Evolutionary conservation across 2,888 invertebrate species (phyloP), one percentile per base, ranked within the genome.

Genomic region (Leptopterna dolabrata): DNA sequence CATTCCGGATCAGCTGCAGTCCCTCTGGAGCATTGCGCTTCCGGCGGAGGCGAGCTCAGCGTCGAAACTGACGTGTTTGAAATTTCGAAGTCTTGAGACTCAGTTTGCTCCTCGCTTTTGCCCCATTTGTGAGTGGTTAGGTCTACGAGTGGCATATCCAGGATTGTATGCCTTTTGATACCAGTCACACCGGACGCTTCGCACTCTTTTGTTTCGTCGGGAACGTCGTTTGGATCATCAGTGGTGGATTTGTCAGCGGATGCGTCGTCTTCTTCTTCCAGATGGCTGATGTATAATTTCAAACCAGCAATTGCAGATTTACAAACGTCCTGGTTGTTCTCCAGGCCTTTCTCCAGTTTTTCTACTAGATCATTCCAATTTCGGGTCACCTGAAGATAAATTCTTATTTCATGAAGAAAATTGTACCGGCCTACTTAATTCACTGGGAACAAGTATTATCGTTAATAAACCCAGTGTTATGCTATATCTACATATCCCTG

Each of bases 261-360:
- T 24, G 27, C 19, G 2, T 45, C 45, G 76, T 89, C 88, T 0
- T 90, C 90, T 70, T 89, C 89, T 86, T 89, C 89, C 81, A 89
- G 89, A 83, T 90, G 90, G 27, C 90, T 89, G 83, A 89, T n/a
- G 24, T 82, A 81, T 29, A 30, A 3, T 41, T 36, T 86, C 41
- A 78, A 41, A 14, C 47, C 43, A 6, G 76, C 51, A 36, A 86
- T 51, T 0, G 41, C 45, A 16, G 73, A 43, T 47, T 73, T 85
- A 29, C 71, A 85, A 13, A n/a, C n/a, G 4, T 73, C 47, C 24
- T 45, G 47, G 13, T 73, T 73, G 16, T 71, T 24, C 13, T 43
- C 19, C 1, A 55, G n/a, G 7, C 73, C 73, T 27, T 43, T 47
- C 47, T 73, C 47, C 16, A 85, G 30, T 47, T 30, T 43, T 73